phyloP scores from a whole-genome alignment of 2,888 invertebrate genomes.

The Mechanitis messenoides region DNA sequence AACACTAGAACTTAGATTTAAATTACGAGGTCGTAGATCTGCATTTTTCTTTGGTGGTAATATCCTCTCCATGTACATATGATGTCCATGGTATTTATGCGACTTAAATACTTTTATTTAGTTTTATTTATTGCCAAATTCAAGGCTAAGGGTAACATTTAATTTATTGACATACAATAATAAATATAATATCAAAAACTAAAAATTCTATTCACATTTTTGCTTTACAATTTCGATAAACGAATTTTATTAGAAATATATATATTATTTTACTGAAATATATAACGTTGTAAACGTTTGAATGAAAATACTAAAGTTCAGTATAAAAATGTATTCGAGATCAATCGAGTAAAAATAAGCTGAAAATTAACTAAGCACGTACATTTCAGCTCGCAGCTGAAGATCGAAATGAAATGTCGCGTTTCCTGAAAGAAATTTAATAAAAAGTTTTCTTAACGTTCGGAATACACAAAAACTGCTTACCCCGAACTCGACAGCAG shows the following conservation, averaged over 20 bases:
- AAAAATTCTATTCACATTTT: not conserved
- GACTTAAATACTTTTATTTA: too few species aligned
- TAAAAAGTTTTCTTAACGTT: slow-evolving; percentile 30
- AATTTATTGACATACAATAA: too few species aligned
- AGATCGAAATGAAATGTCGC: slow-evolving; percentile 27
- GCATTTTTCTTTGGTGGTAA: too few species aligned
- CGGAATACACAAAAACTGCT: slow-evolving; percentile 27
- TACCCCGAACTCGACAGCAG: slow-evolving; percentile 18
- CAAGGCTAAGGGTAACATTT: too few species aligned
- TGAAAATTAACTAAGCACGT: slow-evolving; percentile 20
- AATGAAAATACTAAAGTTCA: not conserved
- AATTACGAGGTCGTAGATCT: too few species aligned
- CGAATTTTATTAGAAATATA: too few species aligned
- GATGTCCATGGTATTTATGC: too few species aligned
- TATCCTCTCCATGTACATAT: too few species aligned
- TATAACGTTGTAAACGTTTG: not conserved
- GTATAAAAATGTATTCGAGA: not conserved
- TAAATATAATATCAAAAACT: not conserved
- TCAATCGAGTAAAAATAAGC: not conserved
- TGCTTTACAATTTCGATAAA: not conserved
- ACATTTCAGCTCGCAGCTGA: slow-evolving; percentile 21
- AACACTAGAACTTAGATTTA: too few species aligned
- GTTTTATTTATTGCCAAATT: too few species aligned
- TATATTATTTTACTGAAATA: too few species aligned
- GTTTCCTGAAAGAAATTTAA: slow-evolving; percentile 28